Base-by-base conservation (phyloP, 2,888 invertebrate species). In the Orchesellides sinensis region DNA sequence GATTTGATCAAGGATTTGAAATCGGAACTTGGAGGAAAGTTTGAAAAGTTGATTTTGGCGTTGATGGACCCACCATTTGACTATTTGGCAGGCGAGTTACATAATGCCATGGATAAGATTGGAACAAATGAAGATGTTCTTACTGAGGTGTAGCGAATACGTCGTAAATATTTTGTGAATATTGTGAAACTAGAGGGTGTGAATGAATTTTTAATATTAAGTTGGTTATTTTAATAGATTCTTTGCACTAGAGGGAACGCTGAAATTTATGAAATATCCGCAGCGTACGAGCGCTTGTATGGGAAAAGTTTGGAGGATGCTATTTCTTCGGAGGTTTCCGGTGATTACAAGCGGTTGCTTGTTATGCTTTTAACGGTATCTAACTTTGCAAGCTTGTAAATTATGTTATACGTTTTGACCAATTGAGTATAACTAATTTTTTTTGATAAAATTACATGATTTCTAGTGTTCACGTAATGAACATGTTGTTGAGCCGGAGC, bases 261-360 rank as follows among this genome's bases (percentile, higher is more conserved):
- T 63, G 94, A 94, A 89, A 92, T 94, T 14, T 92, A 92, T 0
- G 90, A 91, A 56, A 92, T 94, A 56, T 93, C 93, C 0, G 91
- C 92, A 25, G 91, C 92, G n/a, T 94, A 94, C 87, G 93, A 94
- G 90, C 91, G 49, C 2, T 70, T 77, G 8, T 88, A 65, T 66
- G 87, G 87, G 10, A 79, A 84, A 52, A 74, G 93, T 0, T 89
- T 95, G 75, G 95, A 94, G 17, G 93, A 94, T 88, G 94, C 94
- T 89, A 92, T 95, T 91, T 93, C 93, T 89, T 93, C 93, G 61
- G 95, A 96, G 90, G 95, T 95, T 0, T 93, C 94, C 0, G 95
- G 96, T 0, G 93, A 95, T 90, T 94, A 96, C 90, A 92, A 95
- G 10, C 92, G 95, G 2, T 91, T 96, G 56, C 92, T 96, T 21